Conservation (phyloP, 1,140 invertebrate species). For the Diabrotica virgifera region DNA sequence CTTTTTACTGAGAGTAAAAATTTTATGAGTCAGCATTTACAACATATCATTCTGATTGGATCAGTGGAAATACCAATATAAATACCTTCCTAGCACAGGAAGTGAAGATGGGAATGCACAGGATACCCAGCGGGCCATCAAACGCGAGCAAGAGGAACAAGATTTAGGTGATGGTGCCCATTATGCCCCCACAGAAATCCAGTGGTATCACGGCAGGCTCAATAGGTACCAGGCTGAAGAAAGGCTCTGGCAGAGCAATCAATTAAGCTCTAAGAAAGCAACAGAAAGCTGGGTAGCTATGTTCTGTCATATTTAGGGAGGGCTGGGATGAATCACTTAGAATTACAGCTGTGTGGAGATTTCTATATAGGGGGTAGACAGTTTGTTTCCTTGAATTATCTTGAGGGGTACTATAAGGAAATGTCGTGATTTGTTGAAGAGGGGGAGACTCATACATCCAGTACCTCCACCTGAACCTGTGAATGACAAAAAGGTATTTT, state of each 20-base stretch:
- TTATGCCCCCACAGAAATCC: slow-evolving; percentile 62
- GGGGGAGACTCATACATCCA: slow-evolving; percentile 84
- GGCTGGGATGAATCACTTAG: slow-evolving; percentile 95
- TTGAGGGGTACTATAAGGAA: slow-evolving; percentile 94
- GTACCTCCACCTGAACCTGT: slow-evolving; percentile 95
- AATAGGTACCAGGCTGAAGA: slow-evolving; percentile 88
- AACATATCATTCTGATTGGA: too few species aligned
- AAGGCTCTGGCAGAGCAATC: slow-evolving; percentile 74
- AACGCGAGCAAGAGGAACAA: slow-evolving; percentile 43
- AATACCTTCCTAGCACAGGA: too few species aligned
- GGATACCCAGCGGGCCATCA: slow-evolving; percentile 50
- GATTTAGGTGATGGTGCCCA: slow-evolving; percentile 61
- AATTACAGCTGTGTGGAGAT: too few species aligned
- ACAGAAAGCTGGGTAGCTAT: slow-evolving; percentile 92
- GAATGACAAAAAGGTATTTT: too few species aligned
- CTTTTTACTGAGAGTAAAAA: too few species aligned
- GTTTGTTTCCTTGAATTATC: slow-evolving; percentile 90
- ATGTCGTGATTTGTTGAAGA: slow-evolving; percentile 91
- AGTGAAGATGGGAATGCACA: slow-evolving; percentile 66
- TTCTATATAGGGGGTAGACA: slow-evolving; percentile 92
- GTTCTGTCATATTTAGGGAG: slow-evolving; percentile 90
- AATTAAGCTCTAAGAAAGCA: slow-evolving; percentile 85
- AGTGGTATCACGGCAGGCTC: slow-evolving; percentile 62
- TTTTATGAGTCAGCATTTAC: too few species aligned
- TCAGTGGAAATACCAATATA: too few species aligned